A percentile compares a stretch with the other conserved stretches of the same genome.
Conservation (phyloP, 2,888 invertebrate genomes). For the Brachyopa scutellaris region DNA sequence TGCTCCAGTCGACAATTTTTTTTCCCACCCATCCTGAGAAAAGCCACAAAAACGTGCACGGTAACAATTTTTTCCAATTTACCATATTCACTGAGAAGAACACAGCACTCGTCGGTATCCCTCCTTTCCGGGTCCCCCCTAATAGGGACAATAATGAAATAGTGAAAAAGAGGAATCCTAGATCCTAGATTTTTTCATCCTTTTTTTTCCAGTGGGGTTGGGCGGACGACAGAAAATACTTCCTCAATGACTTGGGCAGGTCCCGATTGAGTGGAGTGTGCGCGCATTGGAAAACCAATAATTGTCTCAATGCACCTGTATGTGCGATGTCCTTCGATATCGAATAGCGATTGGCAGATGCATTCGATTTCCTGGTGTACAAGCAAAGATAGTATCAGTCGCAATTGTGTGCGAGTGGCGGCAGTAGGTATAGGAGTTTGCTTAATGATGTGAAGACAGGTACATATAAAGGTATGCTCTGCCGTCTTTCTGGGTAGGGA, state of each 20-base stretch:
- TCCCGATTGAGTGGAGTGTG: constrained; percentile 63
- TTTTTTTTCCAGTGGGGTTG: background rate
- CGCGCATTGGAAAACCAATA: constrained; percentile 67
- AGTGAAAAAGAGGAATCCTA: constrained; percentile 50
- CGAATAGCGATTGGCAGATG: constrained; percentile 60
- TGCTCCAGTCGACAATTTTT: constrained; percentile 66
- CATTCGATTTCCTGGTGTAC: constrained; percentile 40
- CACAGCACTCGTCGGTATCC: constrained; percentile 50
- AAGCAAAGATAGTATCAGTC: no score
- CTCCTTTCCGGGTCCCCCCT: no score
- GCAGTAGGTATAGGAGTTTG: no score
- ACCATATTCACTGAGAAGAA: constrained; percentile 53
- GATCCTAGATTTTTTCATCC: constrained; percentile 24
- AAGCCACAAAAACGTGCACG: constrained; percentile 46
- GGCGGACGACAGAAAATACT: no score
- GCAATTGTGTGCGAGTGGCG: no score
- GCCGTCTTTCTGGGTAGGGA: no score
- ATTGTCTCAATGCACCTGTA: constrained; percentile 64
- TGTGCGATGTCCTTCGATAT: constrained; percentile 49
- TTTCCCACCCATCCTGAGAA: constrained; percentile 12
- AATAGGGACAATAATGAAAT: constrained; percentile 71
- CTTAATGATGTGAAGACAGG: no score
- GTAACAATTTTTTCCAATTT: constrained; percentile 66
- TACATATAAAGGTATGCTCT: no score
- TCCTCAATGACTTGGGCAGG: constrained; percentile 50